These are phyloP conservation scores for Drosophila borborema DNA, from an alignment of 2,888 invertebrate species.

Conservation along the genomic window DNA sequence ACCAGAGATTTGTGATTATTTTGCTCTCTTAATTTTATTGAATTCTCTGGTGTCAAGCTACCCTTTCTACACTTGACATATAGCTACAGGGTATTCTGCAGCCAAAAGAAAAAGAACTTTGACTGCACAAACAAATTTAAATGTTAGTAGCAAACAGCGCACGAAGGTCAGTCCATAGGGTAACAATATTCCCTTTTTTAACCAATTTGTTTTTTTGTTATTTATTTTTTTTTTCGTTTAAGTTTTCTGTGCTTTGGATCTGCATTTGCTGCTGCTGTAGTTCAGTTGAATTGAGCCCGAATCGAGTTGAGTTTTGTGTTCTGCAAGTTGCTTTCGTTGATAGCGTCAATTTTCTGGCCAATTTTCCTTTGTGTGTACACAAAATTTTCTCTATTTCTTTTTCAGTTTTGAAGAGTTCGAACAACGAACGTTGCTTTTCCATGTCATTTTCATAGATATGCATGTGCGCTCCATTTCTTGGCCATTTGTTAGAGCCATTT, in stretches of 20 bases:
- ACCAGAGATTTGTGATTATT: too few species aligned
- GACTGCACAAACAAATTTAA: constrained; percentile 65
- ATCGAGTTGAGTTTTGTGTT: constrained; percentile 26
- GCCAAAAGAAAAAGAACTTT: constrained; percentile 9
- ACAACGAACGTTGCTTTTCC: constrained; percentile 33
- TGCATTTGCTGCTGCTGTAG: constrained; percentile 1
- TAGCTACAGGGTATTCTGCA: constrained; percentile 5
- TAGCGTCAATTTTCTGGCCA: constrained; percentile 72
- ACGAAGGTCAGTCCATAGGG: constrained; percentile 72
- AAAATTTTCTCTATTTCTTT: constrained; percentile 37
- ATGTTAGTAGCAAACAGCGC: constrained; percentile 67
- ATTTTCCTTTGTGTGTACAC: constrained; percentile 56
- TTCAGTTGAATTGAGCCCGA: background rate
- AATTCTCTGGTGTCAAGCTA: background rate
- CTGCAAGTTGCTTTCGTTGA: constrained; percentile 67
- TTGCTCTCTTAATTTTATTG: too few species aligned
- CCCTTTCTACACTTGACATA: background rate
- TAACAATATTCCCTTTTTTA: constrained; percentile 43
- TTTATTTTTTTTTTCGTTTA: too few species aligned
- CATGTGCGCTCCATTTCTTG: constrained; percentile 60
- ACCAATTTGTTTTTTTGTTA: constrained; percentile 25
- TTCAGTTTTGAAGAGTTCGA: constrained; percentile 14
- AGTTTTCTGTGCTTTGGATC: too few species aligned
- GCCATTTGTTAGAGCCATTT: constrained; percentile 66
- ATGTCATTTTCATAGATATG: constrained; percentile 41